Conservation (phyloP, 1,140 invertebrate species). For the Drosophila aff. region DNA sequence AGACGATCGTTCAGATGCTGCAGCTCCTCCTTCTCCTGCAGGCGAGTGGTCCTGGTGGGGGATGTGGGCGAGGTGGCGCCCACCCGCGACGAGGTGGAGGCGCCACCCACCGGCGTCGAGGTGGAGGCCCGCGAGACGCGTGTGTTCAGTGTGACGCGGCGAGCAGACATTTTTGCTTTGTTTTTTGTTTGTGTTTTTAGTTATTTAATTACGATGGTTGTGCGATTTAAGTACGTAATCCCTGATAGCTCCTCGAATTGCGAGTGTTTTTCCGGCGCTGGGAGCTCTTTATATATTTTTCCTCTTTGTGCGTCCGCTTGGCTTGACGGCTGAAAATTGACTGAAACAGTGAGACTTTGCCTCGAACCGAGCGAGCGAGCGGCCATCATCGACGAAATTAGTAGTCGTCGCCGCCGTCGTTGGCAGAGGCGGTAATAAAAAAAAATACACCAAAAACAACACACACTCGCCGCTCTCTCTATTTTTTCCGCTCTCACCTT, state of each 20-base stretch:
- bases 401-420: constrained; percentile 21
- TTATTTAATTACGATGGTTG: constrained; percentile 9
- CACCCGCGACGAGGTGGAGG: constrained; percentile 54
- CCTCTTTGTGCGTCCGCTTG: constrained; percentile 59
- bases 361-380: constrained; percentile 58
- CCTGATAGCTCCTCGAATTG: constrained; percentile 9
- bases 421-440: constrained; percentile 42
- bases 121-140: constrained; percentile 80
- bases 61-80: constrained; percentile 86
- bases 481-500: constrained; percentile 50
- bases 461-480: constrained; percentile 15
- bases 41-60: constrained; percentile 93
- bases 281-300: not conserved
- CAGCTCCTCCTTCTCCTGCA: constrained; percentile 97
- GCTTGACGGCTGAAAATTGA: constrained; percentile 67
- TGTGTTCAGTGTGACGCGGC: constrained; percentile 74
- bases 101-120: constrained; percentile 74
- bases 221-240: constrained; percentile 61
- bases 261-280: constrained; percentile 15
- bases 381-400: constrained; percentile 79
- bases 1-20: constrained; percentile 98
- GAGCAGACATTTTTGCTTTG: constrained; percentile 69
- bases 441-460: constrained; percentile 42
- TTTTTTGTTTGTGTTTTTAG: not conserved
- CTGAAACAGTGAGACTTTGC: constrained; percentile 68